These are phyloP conservation scores for Ceratoteleas bidentatus DNA, from an alignment of 1,140 invertebrate genomes.

Conservation along the genomic window DNA sequence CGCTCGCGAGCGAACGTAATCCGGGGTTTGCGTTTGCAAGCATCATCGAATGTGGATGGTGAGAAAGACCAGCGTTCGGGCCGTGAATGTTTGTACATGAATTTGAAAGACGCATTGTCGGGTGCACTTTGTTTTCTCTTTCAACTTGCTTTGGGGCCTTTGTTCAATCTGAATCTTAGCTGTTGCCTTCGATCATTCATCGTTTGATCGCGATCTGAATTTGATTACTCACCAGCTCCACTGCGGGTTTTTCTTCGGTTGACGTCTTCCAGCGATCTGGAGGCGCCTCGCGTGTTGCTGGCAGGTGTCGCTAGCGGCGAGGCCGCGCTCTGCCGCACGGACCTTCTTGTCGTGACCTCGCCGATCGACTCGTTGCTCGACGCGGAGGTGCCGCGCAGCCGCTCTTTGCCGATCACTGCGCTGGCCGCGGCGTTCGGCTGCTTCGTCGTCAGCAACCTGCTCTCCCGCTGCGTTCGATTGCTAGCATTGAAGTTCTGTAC, in stretches of 20 bases:
- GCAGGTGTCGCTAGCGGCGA: slow-evolving; percentile 79
- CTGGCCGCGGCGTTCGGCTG: slow-evolving; percentile 69
- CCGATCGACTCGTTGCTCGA: slow-evolving; percentile 75
- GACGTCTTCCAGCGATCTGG: slow-evolving; percentile 78
- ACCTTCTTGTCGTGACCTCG: too few species aligned
- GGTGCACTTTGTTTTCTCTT: slow-evolving; percentile 25
- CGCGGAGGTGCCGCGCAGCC: slow-evolving; percentile 56
- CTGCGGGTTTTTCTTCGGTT: slow-evolving; percentile 80
- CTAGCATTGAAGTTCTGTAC: slow-evolving; percentile 74
- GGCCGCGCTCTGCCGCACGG: slow-evolving; percentile 73
- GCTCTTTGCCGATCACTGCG: slow-evolving; percentile 74
- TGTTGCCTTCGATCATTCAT: slow-evolving; percentile 60
- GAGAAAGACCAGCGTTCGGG: slow-evolving; percentile 20
- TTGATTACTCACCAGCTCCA: slow-evolving; percentile 79
- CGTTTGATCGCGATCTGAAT: slow-evolving; percentile 60
- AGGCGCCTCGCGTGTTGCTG: slow-evolving; percentile 79
- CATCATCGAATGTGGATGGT: slow-evolving; percentile 39
- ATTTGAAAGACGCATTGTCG: slow-evolving; percentile 55
- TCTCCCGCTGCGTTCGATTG: slow-evolving; percentile 78
- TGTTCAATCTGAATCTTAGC: slow-evolving; percentile 19
- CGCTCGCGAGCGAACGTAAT: slow-evolving; percentile 27
- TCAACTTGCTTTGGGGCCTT: slow-evolving; percentile 8
- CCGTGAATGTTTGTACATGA: slow-evolving; percentile 51
- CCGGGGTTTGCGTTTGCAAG: slow-evolving; percentile 5
- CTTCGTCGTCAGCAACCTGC: slow-evolving; percentile 77